Evolutionary conservation across 2,797 vertebrate genomes (phyloP), one percentile per base, ranked within the genome.

Genomic region (Sebastes variabilis): DNA sequence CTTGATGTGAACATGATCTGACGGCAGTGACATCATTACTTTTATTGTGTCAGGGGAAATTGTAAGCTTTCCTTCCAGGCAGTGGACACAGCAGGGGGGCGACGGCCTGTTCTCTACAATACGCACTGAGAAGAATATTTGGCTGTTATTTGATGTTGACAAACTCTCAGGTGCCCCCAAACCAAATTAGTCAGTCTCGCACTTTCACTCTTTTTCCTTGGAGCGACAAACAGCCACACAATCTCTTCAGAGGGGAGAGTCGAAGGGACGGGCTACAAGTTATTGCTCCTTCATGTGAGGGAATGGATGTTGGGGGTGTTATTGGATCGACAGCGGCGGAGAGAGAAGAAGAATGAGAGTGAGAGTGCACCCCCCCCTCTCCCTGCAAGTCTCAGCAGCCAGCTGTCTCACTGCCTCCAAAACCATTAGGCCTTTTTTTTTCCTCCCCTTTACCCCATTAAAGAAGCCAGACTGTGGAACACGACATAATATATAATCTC

Each of bases 391-490:
- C 90, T 87, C 46, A 77, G 81, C 85, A 84, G 84, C 87, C 83
- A 90, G 87, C 86, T 90, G 88, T 92, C 92, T 88, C 62, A 46
- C 66, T 84, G 84, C 85, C 83, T 91, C 88, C 75, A 56, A 89
- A 91, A 85, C 86, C 87, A 92, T 89, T 88, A 88, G 75, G 68
- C 29, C 64, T 75, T 77, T 86, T 66, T 66, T 81, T 74, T 74
- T 69, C 52, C 46, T 81, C 78, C 77, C 75, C 71, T 88, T 89
- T 88, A 89, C 84, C 84, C 91, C 85, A 89, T 94, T 94, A 93
- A 87, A 93, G 89, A 85, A 93, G 85, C 83, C 91, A 91, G 85
- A 86, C 87, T 77, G 90, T 86, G 84, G 89, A 93, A 93, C 91
- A 89, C 67, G 77, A 87, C 87, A 89, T 86, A 81, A 82, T 89